A percentile compares a stretch with the other conserved stretches of the same genome.
These are phyloP conservation scores for Thecocarcelia acutangulata DNA, from an alignment of 2,888 invertebrate species.

Conservation along the genomic window DNA sequence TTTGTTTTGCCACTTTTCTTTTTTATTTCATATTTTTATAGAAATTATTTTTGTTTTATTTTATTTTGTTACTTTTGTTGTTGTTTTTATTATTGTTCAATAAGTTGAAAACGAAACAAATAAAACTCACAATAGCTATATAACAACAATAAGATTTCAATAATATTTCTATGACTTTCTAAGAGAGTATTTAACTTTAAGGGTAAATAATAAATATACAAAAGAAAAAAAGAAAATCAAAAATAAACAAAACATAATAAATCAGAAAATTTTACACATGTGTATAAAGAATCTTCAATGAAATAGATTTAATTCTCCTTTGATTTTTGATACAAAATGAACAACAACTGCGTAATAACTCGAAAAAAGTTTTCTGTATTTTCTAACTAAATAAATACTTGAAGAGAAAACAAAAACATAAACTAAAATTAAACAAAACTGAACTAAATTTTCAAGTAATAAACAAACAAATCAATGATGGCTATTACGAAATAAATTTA, in stretches of 20 bases:
- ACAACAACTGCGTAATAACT: constrained; percentile 49
- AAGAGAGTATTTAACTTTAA: constrained; percentile 58
- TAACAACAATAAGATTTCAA: constrained; percentile 57
- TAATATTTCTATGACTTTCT: constrained; percentile 56
- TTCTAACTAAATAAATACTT: constrained; percentile 5
- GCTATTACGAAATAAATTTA: constrained; percentile 38
- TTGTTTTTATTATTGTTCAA: constrained; percentile 33
- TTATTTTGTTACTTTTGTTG: not conserved
- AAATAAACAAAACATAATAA: not conserved
- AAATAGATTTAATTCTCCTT: not conserved
- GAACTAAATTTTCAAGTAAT: constrained; percentile 12
- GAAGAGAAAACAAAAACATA: not conserved
- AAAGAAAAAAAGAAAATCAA: no score
- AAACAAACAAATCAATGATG: constrained; percentile 50
- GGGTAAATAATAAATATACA: constrained; percentile 42
- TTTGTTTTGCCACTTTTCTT: constrained; percentile 12
- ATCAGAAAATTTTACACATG: constrained; percentile 11
- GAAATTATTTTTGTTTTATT: not conserved
- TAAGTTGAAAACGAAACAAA: constrained; percentile 43
- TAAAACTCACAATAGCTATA: constrained; percentile 19
- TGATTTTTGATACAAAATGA: constrained; percentile 23
- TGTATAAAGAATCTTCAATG: constrained; percentile 31
- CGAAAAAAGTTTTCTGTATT: constrained; percentile 45
- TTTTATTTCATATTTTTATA: constrained; percentile 3
- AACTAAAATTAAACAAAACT: constrained; percentile 4